Conservation (phyloP, 2,113 vertebrate genomes). For the Meleagris gallopavo region DNA sequence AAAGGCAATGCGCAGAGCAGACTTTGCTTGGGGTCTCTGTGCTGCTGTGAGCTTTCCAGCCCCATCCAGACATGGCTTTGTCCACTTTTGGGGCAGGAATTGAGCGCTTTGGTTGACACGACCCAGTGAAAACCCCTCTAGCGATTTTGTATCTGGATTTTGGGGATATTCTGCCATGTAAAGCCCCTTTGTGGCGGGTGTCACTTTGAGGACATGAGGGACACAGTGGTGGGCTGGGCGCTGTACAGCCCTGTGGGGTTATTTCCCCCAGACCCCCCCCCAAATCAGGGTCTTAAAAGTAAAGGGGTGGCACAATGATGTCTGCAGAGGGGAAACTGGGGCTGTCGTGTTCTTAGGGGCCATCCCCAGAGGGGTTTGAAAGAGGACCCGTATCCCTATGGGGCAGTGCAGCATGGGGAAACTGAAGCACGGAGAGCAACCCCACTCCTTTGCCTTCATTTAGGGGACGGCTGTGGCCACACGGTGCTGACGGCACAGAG, state of each 20-base stretch:
- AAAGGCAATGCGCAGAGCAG: background rate
- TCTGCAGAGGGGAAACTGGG: background rate
- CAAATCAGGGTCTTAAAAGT: background rate
- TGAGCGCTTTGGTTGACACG: background rate
- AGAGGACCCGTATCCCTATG: background rate
- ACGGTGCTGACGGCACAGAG: constrained; percentile 79
- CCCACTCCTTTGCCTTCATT: background rate
- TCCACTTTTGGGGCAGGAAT: background rate
- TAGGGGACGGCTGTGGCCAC: constrained; percentile 88
- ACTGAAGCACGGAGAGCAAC: background rate
- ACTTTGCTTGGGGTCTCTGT: background rate
- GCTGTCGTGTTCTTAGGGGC: background rate
- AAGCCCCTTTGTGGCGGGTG: background rate
- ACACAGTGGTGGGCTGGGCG: background rate
- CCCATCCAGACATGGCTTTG: background rate
- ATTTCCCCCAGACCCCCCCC: background rate
- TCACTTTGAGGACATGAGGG: background rate
- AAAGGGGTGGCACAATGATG: background rate
- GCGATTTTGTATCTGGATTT: background rate
- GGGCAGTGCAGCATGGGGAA: background rate
- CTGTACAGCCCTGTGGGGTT: background rate
- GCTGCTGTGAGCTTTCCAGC: background rate
- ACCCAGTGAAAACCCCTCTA: background rate
- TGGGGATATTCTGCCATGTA: background rate
- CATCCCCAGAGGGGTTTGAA: background rate